Conservation (phyloP, 2,888 invertebrate species). For the Mycalesis mineus region DNA sequence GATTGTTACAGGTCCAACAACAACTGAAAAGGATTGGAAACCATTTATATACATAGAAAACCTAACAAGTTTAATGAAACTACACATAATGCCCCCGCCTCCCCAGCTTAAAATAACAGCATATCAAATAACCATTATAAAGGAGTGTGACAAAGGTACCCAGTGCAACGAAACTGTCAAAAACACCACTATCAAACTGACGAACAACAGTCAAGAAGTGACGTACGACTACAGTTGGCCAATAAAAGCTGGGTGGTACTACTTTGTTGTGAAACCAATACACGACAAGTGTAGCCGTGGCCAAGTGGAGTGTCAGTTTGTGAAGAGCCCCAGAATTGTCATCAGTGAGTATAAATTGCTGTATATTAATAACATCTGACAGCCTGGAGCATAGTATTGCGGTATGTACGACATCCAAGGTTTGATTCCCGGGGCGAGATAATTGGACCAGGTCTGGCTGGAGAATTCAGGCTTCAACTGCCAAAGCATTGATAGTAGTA, state of each 20-base stretch:
- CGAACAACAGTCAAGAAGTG: slow-evolving; percentile 50
- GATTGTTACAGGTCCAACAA: slow-evolving; percentile 44
- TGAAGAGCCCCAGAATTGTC: slow-evolving; percentile 58
- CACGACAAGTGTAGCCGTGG: slow-evolving; percentile 45
- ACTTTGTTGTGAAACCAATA: slow-evolving; percentile 57
- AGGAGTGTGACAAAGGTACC: slow-evolving; percentile 41
- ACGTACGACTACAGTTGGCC: slow-evolving; percentile 54
- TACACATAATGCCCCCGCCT: slow-evolving; percentile 63
- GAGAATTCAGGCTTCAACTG: too few species aligned
- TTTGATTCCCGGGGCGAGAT: too few species aligned
- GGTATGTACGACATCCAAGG: too few species aligned
- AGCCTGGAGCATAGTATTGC: too few species aligned
- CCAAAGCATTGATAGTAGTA: too few species aligned
- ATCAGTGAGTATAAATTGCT: slow-evolving; percentile 52
- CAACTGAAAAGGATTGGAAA: slow-evolving; percentile 56
- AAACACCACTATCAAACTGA: slow-evolving; percentile 37
- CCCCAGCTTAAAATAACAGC: slow-evolving; percentile 46
- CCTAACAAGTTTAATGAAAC: slow-evolving; percentile 48
- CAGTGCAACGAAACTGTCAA: slow-evolving; percentile 34
- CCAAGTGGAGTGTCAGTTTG: slow-evolving; percentile 41
- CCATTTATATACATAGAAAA: slow-evolving; percentile 70
- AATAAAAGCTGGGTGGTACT: slow-evolving; percentile 52
- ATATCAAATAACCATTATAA: slow-evolving; percentile 52
- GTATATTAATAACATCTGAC: too few species aligned
- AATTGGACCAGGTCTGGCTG: too few species aligned